Evolutionary conservation across 2,797 vertebrate genomes (phyloP), one percentile per base, ranked within the genome.

Genomic region (Fundulus diaphanus): DNA sequence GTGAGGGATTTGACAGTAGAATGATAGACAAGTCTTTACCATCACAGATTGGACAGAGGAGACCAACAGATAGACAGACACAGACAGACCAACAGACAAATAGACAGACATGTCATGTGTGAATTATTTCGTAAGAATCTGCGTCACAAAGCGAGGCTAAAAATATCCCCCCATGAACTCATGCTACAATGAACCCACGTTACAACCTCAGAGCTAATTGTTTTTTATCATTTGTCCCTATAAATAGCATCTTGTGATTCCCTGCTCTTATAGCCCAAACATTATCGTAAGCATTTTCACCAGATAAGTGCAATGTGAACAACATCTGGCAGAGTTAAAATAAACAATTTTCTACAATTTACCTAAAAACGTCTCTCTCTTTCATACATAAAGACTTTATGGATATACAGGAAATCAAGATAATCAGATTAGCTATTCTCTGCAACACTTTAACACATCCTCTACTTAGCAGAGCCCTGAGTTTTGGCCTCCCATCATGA

Each of bases 1-100:
- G 82, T 79, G 79, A 89, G 76, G 82, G 79, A 81, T 71, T 70
- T 89, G 84, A 89, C 89, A 86, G 81, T n/a, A 49, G 77, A 86
- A 79, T 77, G 87, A 76, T 77, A 74, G 80, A 81, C 49, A 70
- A 76, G 78, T 54, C 72, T 70, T 59, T 59, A 74, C 54, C 72
- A 84, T 73, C 77, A 82, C 61, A 57, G 73, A 77, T 78, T 69
- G 78, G 68, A 74, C n/a, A 6, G 48, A 49, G 7, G 20, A 18
- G 49, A 65, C 8, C 5, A 48, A 65, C 9, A 7, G 65, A 76
- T 20, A 24, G 74, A 76, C 5, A 5, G 74, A 77, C 5, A 7
- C 18, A n/a, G 76, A 83, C 15, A 46, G 73, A 77, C 31, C 16
- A 68, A 80, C 35, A 75, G 72, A 78, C 40, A 66, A 76, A 83